A percentile compares a stretch with the other conserved stretches of the same genome.
Evolutionary conservation across 2,888 invertebrate species (phyloP).

Genomic region (Brachypterus glaber): DNA sequence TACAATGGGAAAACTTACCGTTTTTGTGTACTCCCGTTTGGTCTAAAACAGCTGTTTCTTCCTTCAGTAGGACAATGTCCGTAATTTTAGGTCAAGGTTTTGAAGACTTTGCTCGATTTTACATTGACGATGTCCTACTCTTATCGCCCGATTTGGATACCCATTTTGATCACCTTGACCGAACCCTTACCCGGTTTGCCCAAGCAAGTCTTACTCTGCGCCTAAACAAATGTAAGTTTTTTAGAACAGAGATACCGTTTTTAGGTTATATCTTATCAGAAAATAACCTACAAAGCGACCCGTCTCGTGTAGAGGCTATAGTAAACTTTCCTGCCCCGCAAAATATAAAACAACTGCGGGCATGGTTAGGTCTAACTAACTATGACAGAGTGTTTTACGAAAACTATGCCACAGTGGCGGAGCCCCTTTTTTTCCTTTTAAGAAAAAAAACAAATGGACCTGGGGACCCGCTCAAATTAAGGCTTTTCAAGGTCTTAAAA

Average conservation of each 20-base stretch:
- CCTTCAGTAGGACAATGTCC: slow-evolving; percentile 15
- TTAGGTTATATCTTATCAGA: slow-evolving; percentile 19
- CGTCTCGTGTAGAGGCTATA: slow-evolving; percentile 4
- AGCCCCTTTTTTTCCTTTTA: not conserved
- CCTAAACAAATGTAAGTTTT: slow-evolving; percentile 19
- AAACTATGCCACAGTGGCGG: not conserved
- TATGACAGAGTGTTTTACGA: slow-evolving; percentile 11
- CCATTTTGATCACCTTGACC: slow-evolving; percentile 12
- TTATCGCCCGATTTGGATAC: slow-evolving; percentile 13
- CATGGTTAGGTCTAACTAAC: slow-evolving; percentile 12
- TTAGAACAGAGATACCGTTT: slow-evolving; percentile 14
- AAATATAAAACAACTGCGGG: slow-evolving; percentile 8
- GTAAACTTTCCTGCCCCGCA: slow-evolving; percentile 10
- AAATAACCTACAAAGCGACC: too few species aligned
- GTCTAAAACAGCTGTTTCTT: slow-evolving; percentile 13
- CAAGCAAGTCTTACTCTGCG: slow-evolving; percentile 16
- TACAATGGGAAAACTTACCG: slow-evolving; percentile 16
- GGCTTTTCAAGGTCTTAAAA: slow-evolving; percentile 6
- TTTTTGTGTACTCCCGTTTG: slow-evolving; percentile 18
- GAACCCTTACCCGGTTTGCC: slow-evolving; percentile 10
- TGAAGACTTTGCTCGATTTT: slow-evolving; percentile 12
- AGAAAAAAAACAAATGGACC: slow-evolving; percentile 2
- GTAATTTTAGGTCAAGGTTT: slow-evolving; percentile 13
- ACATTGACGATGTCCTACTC: slow-evolving; percentile 19
- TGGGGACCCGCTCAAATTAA: slow-evolving; percentile 5